Base-by-base conservation (phyloP, 2,888 invertebrate genomes). In the Lepidochrysops patricia region DNA sequence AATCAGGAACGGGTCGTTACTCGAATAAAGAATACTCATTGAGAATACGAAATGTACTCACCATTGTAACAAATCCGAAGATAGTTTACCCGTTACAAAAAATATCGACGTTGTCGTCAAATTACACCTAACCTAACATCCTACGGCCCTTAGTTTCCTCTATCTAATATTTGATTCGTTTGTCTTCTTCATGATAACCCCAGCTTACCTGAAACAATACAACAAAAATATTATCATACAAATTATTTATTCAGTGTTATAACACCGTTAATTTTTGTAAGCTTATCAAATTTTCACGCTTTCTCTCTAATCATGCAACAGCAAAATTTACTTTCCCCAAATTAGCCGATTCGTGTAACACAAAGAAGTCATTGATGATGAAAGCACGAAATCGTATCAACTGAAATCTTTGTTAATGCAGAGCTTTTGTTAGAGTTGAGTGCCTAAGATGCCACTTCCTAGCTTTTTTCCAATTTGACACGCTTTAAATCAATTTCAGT, bases 321-420 rank as follows among this genome's bases (percentile, higher is more conserved):
- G 70, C 62, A 72, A 71, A 64, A 70, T 68, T 70, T 67, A 76
- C 80, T 81, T 80, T 80, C 80, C 70, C 75, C 74, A 63, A 74
- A 72, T 73, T 67, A 69, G 57, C 58, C 12, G 34, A 32, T 63
- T 61, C 65, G 64, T 64, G 58, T 29, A 56, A 34, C 29, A 27
- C 27, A 37, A 54, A 63, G 49, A 34, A 49, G 4, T 32, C 4
- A 13, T 32, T 15, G 19, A 15, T 32, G 5, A 15, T 26, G 19
- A 15, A 29, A 29, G 29, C 13, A n/a, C 26, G 29, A 54, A 54
- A 26, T 27, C 19, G 19, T 19, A 37, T 15, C 37, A 15, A 37
- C 15, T 2, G 15, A 37, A 37, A 43, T 19, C 7, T 43, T 43
- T 43, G 19, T 43, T 4, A 4, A 43, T 3, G 7, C 1, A 0